Conservation (phyloP, 2,113 vertebrate species). For the Tupaia chinensis region DNA sequence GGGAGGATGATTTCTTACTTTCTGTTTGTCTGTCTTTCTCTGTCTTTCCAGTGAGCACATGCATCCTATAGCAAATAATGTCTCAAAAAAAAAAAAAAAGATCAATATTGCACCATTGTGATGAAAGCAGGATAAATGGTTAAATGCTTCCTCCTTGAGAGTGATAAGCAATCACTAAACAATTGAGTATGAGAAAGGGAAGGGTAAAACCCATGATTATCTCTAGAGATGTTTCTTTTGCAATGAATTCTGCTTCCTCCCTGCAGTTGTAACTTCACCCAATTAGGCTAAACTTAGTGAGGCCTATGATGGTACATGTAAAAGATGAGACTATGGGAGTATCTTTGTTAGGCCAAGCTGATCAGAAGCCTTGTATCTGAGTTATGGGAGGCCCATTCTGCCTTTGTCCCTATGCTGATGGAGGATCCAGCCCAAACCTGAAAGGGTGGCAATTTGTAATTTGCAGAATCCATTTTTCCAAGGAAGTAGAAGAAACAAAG, state of each 20-base stretch:
- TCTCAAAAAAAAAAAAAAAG: background rate
- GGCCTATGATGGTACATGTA: background rate
- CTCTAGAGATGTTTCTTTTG: background rate
- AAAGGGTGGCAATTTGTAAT: background rate
- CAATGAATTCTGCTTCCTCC: background rate
- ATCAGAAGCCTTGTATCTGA: background rate
- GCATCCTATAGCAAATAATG: too few species aligned
- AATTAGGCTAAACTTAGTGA: constrained; percentile 48
- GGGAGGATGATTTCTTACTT: too few species aligned
- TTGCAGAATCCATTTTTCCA: background rate
- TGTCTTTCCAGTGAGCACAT: too few species aligned
- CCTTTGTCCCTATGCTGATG: background rate
- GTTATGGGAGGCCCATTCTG: background rate
- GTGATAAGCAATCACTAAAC: background rate
- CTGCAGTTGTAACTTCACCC: constrained; percentile 25
- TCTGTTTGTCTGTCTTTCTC: too few species aligned
- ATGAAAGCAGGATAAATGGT: background rate
- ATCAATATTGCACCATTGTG: background rate
- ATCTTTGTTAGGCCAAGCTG: background rate
- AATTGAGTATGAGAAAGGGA: background rate
- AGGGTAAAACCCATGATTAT: background rate
- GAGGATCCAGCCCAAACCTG: background rate
- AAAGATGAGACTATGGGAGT: constrained; percentile 45
- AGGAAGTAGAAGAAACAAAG: background rate
- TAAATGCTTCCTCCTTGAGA: background rate